A percentile compares a stretch with the other conserved stretches of the same genome.
Evolutionary conservation across 1,140 invertebrate species (phyloP).

Genomic region (Pissodes strobi): DNA sequence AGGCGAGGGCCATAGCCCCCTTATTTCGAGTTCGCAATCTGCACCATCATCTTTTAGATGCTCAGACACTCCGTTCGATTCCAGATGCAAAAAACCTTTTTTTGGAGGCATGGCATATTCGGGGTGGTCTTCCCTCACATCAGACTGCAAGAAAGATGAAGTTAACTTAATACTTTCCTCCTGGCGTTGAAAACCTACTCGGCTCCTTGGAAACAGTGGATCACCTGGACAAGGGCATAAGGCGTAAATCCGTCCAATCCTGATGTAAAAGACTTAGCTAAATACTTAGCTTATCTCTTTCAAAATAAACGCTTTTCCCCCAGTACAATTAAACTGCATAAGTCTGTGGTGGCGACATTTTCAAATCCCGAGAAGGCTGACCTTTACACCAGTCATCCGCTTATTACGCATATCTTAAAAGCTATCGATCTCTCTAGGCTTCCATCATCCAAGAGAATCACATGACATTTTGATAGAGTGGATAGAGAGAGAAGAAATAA

Average conservation of each 20-base stretch:
- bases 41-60: constrained; percentile 14
- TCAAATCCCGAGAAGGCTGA: neutral
- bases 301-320: constrained; percentile 10
- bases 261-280: neutral
- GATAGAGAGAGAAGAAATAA: neutral
- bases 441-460: neutral
- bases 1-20: constrained; percentile 36
- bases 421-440: neutral
- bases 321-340: constrained; percentile 26
- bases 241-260: neutral
- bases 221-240: neutral
- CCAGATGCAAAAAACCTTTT: neutral
- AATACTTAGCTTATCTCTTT: constrained; percentile 15
- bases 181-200: constrained; percentile 17
- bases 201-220: constrained; percentile 19
- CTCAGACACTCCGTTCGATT: neutral
- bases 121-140: constrained; percentile 9
- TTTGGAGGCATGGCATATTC: constrained; percentile 28
- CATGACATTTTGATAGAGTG: neutral
- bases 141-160: neutral
- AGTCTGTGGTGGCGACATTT: constrained; percentile 32
- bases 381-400: neutral
- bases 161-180: neutral
- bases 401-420: constrained; percentile 7
- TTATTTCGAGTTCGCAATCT: constrained; percentile 41